These are phyloP conservation scores for Mallotus villosus DNA, from an alignment of 2,797 vertebrate species.

Conservation along the genomic window DNA sequence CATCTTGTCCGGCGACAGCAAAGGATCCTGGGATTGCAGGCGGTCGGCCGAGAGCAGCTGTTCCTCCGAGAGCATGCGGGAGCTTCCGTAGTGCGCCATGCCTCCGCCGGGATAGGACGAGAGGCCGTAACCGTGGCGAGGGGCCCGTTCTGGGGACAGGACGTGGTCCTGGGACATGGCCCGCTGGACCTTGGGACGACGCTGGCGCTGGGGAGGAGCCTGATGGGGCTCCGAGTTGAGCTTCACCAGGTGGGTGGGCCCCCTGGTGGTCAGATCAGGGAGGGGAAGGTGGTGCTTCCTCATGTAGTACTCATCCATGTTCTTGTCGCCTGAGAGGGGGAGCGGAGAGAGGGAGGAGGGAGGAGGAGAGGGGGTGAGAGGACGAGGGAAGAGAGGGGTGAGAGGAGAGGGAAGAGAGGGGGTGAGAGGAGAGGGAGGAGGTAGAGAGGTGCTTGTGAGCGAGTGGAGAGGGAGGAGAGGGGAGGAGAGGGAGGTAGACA, in stretches of 20 bases:
- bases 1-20: constrained; percentile 90
- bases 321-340: constrained; percentile 80
- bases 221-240: constrained; percentile 76
- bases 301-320: constrained; percentile 89
- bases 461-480: background rate
- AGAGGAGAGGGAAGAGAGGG: background rate
- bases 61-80: constrained; percentile 90
- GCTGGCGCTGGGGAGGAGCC: constrained; percentile 58
- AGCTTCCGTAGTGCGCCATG: constrained; percentile 68
- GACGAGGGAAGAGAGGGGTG: background rate
- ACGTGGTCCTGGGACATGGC: constrained; percentile 84
- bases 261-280: constrained; percentile 82
- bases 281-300: constrained; percentile 81
- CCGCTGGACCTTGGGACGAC: constrained; percentile 75
- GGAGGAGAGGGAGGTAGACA: background rate
- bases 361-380: background rate
- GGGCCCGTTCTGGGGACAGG: constrained; percentile 82
- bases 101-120: constrained; percentile 62
- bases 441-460: background rate
- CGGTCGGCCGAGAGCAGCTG: constrained; percentile 91
- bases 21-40: constrained; percentile 93
- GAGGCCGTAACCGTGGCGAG: constrained; percentile 67
- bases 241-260: constrained; percentile 91
- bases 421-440: background rate
- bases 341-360: background rate